Conservation (phyloP, 92 coral and sea anemone species). For the Hydrozoanthus gracilis region DNA sequence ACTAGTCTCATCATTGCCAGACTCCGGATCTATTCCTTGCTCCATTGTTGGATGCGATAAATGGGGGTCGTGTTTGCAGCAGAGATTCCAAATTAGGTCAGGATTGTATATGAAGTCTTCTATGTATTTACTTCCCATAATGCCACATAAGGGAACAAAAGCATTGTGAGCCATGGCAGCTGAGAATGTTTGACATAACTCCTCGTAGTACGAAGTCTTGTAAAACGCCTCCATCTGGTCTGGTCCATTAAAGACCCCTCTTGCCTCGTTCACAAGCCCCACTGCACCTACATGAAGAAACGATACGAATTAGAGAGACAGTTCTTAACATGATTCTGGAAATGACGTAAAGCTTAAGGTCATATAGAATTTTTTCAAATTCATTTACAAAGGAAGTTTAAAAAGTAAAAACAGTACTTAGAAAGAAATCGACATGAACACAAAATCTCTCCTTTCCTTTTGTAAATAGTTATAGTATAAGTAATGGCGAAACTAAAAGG, state of each 20-base stretch:
- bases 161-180: constrained; percentile 95
- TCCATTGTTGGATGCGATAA: constrained; percentile 46
- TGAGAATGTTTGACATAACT: constrained; percentile 88
- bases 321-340: too few species aligned
- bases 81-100: constrained; percentile 95
- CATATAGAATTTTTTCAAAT: not conserved
- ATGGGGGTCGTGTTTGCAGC: constrained; percentile 87
- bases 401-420: too few species aligned
- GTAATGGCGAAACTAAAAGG: too few species aligned
- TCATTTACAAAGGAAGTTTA: not conserved
- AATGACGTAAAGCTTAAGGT: too few species aligned
- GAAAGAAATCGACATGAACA: too few species aligned
- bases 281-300: not conserved
- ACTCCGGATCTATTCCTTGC: constrained; percentile 1
- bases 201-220: constrained; percentile 75
- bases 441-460: too few species aligned
- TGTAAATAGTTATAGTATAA: too few species aligned
- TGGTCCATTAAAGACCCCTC: constrained; percentile 17
- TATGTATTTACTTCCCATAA: constrained; percentile 96
- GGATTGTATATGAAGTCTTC: constrained; percentile 80
- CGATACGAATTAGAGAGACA: not conserved
- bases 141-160: constrained; percentile 84
- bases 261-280: not conserved
- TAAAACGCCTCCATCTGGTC: constrained; percentile 68
- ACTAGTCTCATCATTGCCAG: not conserved